A percentile compares a stretch with the other conserved stretches of the same genome.
Conservation (phyloP, 1,140 invertebrate species). For the Prorops nasuta region DNA sequence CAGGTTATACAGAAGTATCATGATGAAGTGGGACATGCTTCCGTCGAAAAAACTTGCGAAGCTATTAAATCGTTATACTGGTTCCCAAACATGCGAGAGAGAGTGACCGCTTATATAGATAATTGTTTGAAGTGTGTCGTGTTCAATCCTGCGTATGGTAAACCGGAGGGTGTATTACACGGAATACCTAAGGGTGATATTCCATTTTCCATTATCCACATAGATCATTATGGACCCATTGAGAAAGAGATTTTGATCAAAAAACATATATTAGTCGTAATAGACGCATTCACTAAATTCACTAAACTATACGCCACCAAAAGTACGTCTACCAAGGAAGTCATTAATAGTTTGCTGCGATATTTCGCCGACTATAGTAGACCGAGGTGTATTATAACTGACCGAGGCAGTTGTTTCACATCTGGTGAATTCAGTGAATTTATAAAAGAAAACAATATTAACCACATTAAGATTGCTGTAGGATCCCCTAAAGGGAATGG, state of each 20-base stretch:
- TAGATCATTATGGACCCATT: constrained; percentile 2
- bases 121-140: not conserved
- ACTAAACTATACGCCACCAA: constrained; percentile 1
- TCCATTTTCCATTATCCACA: not conserved
- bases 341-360: no score
- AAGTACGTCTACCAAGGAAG: no score
- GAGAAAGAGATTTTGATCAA: not conserved
- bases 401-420: no score
- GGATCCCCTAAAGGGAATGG: no score
- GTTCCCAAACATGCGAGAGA: not conserved
- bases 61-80: not conserved
- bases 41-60: not conserved
- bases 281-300: constrained; percentile 1
- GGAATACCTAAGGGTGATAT: not conserved
- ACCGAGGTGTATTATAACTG: no score
- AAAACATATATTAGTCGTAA: not conserved
- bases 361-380: no score
- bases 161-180: not conserved
- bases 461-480: no score
- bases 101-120: not conserved
- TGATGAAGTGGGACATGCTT: not conserved
- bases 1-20: not conserved
- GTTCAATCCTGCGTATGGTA: not conserved
- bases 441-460: no score
- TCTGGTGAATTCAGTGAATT: no score